Base-by-base conservation (phyloP, 2,888 invertebrate species). In the Colletes collaris region DNA sequence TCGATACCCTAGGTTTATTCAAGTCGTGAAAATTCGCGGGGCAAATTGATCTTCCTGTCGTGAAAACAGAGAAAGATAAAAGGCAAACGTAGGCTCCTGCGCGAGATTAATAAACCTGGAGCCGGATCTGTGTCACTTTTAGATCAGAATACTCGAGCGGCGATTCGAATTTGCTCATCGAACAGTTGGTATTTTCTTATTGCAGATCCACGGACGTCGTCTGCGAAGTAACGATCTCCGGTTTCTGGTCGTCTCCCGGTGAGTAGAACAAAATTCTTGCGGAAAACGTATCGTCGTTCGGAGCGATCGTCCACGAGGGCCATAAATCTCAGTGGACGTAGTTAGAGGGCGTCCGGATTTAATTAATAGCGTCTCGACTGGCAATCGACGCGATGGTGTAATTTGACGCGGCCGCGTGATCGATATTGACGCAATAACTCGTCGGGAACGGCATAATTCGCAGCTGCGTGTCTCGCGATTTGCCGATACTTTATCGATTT, bases 321-420 rank as follows among this genome's bases (percentile, higher is more conserved):
- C 56, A 79, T 79, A 69, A 80, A 69, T 79, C 79, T 62, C 52
- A 16, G 0, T 11, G 65, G 27, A 11, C 52, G 63, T 67, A 81
- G 85, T 82, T 84, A 80, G 79, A 83, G 81, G 70, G 46, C 68
- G 72, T 63, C 75, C 56, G 62, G 63, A 86, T 83, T 85, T 86
- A 86, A 86, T 85, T 85, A 86, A 85, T 77, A 73, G 64, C 75
- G 60, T 68, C 69, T 73, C 55, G 67, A 35, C 56, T 66, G 59
- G 67, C 69, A 55, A 64, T 58, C 63, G 72, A 59, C 58, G 73
- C 64, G 71, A 59, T 75, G 77, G 52, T 56, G 56, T 67, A 72
- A 82, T 67, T 79, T 68, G 69, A 68, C 68, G 58, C n/a, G 59
- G 50, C n/a, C 19, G 59, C 58, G 66, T 81, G 79, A 81, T 79